Percentiles rank a stretch among this genome's conserved stretches.
Conservation (phyloP, 2,888 invertebrate species). For the Germaria angustata region DNA sequence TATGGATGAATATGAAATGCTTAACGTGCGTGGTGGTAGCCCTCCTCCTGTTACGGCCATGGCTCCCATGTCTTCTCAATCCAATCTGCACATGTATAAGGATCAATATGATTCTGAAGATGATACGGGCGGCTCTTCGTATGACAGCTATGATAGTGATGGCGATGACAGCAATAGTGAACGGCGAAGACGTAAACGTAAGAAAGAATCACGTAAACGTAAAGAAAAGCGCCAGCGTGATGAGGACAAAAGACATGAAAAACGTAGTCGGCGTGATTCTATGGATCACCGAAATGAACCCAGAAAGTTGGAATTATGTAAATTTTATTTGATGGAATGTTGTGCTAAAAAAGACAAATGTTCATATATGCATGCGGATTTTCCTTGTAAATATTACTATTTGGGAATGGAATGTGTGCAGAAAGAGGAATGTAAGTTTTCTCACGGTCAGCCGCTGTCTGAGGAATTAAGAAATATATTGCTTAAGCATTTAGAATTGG, state of each 20-base stretch:
- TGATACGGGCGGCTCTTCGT: conserved; percentile 81
- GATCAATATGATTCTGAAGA: conserved; percentile 82
- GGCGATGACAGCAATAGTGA: conserved; percentile 59
- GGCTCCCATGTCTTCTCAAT: conserved; percentile 70
- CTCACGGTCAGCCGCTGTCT: conserved; percentile 92
- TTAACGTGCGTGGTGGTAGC: conserved; percentile 89
- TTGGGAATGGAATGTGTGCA: conserved; percentile 92
- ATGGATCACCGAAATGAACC: conserved; percentile 92
- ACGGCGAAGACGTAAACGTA: conserved; percentile 74
- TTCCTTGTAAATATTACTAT: conserved; percentile 98
- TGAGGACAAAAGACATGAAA: conserved; percentile 80
- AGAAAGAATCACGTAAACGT: conserved; percentile 77
- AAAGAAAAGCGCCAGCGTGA: conserved; percentile 81
- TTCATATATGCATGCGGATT: conserved; percentile 97
- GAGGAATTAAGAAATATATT: conserved; percentile 86
- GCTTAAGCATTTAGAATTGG: conserved; percentile 91
- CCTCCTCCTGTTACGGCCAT: conserved; percentile 80
- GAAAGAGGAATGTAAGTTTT: conserved; percentile 95
- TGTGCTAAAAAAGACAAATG: conserved; percentile 97
- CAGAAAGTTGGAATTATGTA: conserved; percentile 95
- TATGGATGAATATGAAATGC: conserved; percentile 88
- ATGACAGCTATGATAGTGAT: conserved; percentile 81
- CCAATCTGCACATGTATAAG: conserved; percentile 65
- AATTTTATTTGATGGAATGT: conserved; percentile 97
- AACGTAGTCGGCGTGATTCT: conserved; percentile 82